These are phyloP conservation scores for Falcaria lacertinaria DNA, from an alignment of 2,888 invertebrate genomes.

Conservation along the genomic window DNA sequence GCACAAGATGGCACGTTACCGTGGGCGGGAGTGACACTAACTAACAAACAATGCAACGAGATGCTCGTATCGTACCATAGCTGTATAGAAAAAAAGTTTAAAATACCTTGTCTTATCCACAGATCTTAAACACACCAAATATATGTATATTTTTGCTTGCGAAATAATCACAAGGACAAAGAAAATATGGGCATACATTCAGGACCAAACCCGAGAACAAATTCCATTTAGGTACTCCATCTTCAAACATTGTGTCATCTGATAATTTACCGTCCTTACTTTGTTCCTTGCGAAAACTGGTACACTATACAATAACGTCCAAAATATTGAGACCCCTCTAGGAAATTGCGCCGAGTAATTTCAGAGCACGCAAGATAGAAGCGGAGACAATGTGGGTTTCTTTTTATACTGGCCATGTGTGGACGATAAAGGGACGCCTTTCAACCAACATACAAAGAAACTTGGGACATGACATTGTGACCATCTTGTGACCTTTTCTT, in stretches of 20 bases:
- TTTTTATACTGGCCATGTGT: slow-evolving; percentile 25
- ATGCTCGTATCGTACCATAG: no score
- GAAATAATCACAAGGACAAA: background rate
- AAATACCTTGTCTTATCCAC: background rate
- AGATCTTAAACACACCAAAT: background rate
- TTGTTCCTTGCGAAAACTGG: slow-evolving; percentile 18
- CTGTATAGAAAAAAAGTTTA: no score
- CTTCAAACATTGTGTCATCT: slow-evolving; percentile 19
- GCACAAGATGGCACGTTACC: no score
- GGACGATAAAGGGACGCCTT: slow-evolving; percentile 22
- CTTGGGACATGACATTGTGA: background rate
- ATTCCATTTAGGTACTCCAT: slow-evolving; percentile 20
- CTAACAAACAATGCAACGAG: no score
- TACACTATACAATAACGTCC: background rate
- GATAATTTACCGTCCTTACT: slow-evolving; percentile 23
- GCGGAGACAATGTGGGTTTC: slow-evolving; percentile 15
- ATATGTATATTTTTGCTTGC: background rate
- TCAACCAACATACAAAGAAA: background rate
- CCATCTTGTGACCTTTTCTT: no score
- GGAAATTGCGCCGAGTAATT: slow-evolving; percentile 11
- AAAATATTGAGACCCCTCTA: background rate
- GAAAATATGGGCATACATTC: background rate
- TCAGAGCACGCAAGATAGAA: slow-evolving; percentile 20
- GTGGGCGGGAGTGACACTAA: no score
- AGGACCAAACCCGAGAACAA: slow-evolving; percentile 2